phyloP scores from a whole-genome alignment of 2,113 vertebrate genomes.

The Nansenia antarctica region DNA sequence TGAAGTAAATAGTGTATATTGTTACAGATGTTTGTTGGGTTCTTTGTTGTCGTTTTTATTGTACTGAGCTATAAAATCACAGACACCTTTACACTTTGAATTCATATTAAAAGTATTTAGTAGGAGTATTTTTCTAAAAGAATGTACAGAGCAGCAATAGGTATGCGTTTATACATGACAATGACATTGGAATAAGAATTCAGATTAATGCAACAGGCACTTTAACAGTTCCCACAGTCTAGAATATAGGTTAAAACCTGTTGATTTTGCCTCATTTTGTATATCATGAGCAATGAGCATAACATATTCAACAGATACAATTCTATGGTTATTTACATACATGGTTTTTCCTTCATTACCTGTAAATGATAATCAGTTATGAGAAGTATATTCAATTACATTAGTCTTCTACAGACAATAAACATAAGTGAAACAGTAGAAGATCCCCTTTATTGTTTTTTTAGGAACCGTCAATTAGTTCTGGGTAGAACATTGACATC shows the following conservation, averaged over 20 bases:
- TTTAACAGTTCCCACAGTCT: not conserved
- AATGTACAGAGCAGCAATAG: not conserved
- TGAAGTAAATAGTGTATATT: no score
- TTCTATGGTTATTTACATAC: not conserved
- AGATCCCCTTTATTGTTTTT: not conserved
- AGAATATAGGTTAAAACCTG: not conserved
- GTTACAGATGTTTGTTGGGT: no score
- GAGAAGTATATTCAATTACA: not conserved
- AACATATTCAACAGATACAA: not conserved
- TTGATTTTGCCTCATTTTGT: not conserved
- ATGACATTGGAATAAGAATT: not conserved
- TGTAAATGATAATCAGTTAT: not conserved
- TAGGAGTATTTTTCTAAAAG: not conserved
- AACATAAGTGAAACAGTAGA: not conserved
- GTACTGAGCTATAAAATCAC: not conserved
- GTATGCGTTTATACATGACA: no score
- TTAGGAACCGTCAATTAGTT: not conserved
- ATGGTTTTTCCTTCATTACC: constrained; percentile 14
- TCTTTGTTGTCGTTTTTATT: no score
- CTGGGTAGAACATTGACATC: not conserved
- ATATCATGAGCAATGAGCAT: not conserved
- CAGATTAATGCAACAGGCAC: not conserved
- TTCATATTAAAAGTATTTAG: not conserved
- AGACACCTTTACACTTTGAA: not conserved
- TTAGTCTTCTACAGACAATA: not conserved